A percentile compares a stretch with the other conserved stretches of the same genome.
phyloP scores from a whole-genome alignment of 2,888 invertebrate species.

The Anticlea derivata region DNA sequence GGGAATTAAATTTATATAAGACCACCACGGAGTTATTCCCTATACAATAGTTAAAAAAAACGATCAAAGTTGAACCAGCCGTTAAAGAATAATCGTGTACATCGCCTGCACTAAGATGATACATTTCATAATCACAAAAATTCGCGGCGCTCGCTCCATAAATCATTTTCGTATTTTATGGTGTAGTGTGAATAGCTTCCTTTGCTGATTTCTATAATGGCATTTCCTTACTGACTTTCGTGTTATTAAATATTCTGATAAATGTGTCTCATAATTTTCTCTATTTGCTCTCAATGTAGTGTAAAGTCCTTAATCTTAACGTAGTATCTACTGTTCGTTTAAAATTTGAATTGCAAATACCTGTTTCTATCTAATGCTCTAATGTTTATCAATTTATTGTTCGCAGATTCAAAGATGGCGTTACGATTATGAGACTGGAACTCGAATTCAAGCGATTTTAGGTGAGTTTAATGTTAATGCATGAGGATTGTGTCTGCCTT shows the following conservation, averaged over 20 bases:
- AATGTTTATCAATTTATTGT: slow-evolving; percentile 50
- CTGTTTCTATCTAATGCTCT: slow-evolving; percentile 26
- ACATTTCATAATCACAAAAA: too few species aligned
- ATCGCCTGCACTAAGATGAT: too few species aligned
- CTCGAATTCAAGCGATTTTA: slow-evolving; percentile 58
- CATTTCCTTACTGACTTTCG: background rate
- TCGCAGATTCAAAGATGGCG: slow-evolving; percentile 70
- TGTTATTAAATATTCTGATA: background rate
- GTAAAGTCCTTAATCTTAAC: slow-evolving; percentile 10
- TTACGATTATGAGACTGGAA: slow-evolving; percentile 67
- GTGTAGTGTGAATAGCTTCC: too few species aligned
- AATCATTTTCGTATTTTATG: too few species aligned
- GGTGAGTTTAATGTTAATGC: slow-evolving; percentile 67
- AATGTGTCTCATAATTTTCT: slow-evolving; percentile 3
- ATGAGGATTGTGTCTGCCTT: slow-evolving; percentile 52
- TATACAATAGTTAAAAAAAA: too few species aligned
- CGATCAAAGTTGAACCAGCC: too few species aligned
- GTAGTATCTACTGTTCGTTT: slow-evolving; percentile 20
- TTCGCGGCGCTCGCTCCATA: too few species aligned
- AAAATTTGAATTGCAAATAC: slow-evolving; percentile 19
- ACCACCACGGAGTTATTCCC: too few species aligned
- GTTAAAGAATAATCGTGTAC: too few species aligned
- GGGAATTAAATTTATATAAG: too few species aligned
- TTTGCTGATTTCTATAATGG: too few species aligned
- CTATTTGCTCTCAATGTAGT: slow-evolving; percentile 7